A percentile compares a stretch with the other conserved stretches of the same genome.
Evolutionary conservation across 30 jellyfish, hydroid and myxozoan genomes (phyloP).

Genomic region (Hydractinia echinata): DNA sequence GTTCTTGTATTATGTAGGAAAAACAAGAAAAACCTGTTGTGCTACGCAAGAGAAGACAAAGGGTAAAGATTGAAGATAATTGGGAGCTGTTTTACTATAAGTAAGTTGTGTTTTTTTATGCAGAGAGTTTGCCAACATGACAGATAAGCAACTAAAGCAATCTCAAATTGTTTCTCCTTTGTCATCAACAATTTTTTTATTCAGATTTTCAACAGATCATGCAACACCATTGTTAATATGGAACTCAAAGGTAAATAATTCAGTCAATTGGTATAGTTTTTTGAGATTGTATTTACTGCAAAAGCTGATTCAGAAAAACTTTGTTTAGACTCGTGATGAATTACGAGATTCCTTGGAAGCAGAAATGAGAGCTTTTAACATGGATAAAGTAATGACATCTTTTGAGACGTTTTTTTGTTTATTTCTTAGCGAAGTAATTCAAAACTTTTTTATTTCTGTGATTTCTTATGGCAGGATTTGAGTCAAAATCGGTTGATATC

Average conservation of each 20-base stretch:
- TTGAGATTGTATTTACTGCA: neutral
- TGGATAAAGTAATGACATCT: conserved; percentile 63
- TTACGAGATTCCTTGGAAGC: conserved; percentile 88
- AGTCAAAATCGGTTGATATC: conserved; percentile 81
- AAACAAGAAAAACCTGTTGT: conserved; percentile 80
- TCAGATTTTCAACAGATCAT: conserved; percentile 70
- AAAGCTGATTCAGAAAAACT: neutral
- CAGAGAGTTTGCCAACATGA: no score
- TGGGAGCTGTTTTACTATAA: conserved; percentile 88
- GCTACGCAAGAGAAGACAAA: conserved; percentile 78
- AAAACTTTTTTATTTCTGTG: neutral
- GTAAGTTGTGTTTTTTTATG: conserved; percentile 30
- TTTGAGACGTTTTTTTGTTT: neutral
- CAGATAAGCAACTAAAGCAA: no score
- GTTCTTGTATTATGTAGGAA: conserved; percentile 38
- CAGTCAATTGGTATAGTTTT: neutral
- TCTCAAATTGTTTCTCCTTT: no score
- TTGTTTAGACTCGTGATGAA: conserved; percentile 85
- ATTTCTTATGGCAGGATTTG: conserved; percentile 59
- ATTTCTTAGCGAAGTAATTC: neutral
- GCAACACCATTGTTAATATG: conserved; percentile 79
- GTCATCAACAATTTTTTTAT: neutral
- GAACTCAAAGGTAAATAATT: conserved; percentile 70
- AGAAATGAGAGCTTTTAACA: conserved; percentile 77
- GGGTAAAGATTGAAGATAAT: conserved; percentile 84